Evolutionary conservation across 1,140 invertebrate genomes (phyloP).

Genomic region (Halictus rubicundus): DNA sequence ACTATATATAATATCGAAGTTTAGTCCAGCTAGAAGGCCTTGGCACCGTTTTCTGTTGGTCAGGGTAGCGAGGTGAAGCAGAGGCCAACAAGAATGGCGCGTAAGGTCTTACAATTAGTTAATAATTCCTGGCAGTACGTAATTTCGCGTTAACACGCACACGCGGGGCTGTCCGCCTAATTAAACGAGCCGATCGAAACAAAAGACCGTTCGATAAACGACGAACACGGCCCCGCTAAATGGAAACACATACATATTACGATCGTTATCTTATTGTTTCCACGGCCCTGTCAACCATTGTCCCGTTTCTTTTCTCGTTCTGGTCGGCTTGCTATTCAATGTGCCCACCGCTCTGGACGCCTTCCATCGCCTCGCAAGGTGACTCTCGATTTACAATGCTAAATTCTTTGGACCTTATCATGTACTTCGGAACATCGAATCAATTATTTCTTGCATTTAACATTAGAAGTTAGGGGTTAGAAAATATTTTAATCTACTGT

Average conservation of each 20-base stretch:
- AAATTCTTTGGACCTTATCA: background rate
- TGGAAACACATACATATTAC: constrained; percentile 23
- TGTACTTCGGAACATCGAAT: too few relatives aligned
- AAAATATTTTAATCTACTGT: too few relatives aligned
- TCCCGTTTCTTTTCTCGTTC: background rate
- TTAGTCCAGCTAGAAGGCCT: constrained; percentile 47
- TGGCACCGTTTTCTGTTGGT: constrained; percentile 49
- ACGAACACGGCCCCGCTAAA: background rate
- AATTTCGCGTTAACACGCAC: constrained; percentile 43
- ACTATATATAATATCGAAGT: constrained; percentile 29
- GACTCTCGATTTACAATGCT: background rate
- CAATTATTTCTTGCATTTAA: too few relatives aligned
- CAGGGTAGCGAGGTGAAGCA: constrained; percentile 35
- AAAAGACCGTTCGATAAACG: background rate
- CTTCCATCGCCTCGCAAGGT: background rate
- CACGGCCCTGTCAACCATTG: background rate
- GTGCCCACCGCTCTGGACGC: background rate
- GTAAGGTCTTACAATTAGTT: constrained; percentile 45
- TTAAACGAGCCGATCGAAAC: constrained; percentile 36
- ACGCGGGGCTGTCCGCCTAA: constrained; percentile 12
- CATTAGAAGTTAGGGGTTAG: too few relatives aligned
- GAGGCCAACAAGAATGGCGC: constrained; percentile 3
- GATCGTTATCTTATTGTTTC: constrained; percentile 5
- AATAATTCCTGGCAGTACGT: constrained; percentile 48
- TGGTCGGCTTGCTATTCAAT: background rate